Evolutionary conservation across 2,797 vertebrate genomes (phyloP), one percentile per base, ranked within the genome.

Genomic region (Brotula barbata): DNA sequence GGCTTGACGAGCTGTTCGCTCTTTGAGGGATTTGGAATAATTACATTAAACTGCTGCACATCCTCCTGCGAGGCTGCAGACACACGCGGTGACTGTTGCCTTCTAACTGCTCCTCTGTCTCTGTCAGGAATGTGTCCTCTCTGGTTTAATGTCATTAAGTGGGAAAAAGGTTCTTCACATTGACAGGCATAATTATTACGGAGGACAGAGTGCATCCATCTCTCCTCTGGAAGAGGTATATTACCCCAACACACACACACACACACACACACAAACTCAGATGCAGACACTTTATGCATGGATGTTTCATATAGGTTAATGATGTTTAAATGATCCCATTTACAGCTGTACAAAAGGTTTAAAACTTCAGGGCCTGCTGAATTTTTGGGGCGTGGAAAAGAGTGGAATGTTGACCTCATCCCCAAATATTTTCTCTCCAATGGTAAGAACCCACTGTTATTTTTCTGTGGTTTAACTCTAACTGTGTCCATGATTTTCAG

Each of bases 91-190:
- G n/a, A 59, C 37, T 39, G 3, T 20, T 21, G 4, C 20, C 39
- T 4, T 28, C 43, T 57, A 15, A 36, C 39, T 40, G 2, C 31
- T 33, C 40, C 11, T 13, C 41, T 42, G 11, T 78, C 59, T 69
- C 34, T 75, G 47, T 54, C 68, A 93, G 91, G 91, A 92, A 72
- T 93, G 91, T 51, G 69, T 92, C 65, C 75, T 92, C 8, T 92
- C 92, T 21, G 85, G 86, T 64, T 81, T 92, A 22, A 58, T 92
- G 91, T 89, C 89, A 40, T 75, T 82, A 34, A 79, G 64, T 51
- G 89, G 92, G 23, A 92, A 92, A 78, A 92, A 81, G 58, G 84
- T 92, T 61, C 91, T 93, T 61, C 91, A 93, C 71, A 88, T 93
- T 4, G 90, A 92, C 80, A 86, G 59, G 52, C 89, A 91, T 58